These are phyloP conservation scores for Esox lucius DNA, from an alignment of 2,797 vertebrate species.

Conservation along the genomic window DNA sequence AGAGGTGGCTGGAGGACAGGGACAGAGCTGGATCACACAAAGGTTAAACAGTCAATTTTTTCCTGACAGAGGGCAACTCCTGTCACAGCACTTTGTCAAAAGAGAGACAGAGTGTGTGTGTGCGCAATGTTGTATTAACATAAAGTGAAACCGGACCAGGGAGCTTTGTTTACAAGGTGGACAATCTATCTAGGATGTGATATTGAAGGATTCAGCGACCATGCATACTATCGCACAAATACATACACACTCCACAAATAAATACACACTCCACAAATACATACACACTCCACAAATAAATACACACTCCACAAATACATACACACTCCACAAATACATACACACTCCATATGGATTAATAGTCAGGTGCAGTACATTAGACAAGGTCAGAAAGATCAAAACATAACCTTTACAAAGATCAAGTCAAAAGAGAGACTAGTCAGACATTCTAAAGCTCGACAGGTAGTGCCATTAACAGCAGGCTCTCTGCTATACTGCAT, in stretches of 20 bases:
- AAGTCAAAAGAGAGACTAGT: background rate
- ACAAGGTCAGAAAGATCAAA: background rate
- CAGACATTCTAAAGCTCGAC: background rate
- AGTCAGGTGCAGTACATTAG: background rate
- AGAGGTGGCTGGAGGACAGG: background rate
- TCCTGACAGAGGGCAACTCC: conserved; percentile 55
- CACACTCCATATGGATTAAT: background rate
- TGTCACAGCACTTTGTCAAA: conserved; percentile 63
- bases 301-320: too few relatives aligned
- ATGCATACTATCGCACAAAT: background rate
- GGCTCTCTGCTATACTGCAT: background rate
- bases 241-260: background rate
- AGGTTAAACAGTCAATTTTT: conserved; percentile 61
- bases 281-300: too few relatives aligned
- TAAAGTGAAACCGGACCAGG: background rate
- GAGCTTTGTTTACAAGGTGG: background rate
- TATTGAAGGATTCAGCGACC: background rate
- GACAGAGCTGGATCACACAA: conserved; percentile 32
- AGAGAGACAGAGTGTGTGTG: conserved; percentile 16
- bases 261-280: too few relatives aligned
- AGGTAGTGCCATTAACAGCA: background rate
- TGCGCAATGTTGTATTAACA: background rate
- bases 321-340: background rate
- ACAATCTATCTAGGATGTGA: background rate
- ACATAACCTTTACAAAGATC: background rate